Evolutionary conservation across 30 jellyfish, hydroid and myxozoan species (phyloP).

Genomic region (Aurelia sp.): DNA sequence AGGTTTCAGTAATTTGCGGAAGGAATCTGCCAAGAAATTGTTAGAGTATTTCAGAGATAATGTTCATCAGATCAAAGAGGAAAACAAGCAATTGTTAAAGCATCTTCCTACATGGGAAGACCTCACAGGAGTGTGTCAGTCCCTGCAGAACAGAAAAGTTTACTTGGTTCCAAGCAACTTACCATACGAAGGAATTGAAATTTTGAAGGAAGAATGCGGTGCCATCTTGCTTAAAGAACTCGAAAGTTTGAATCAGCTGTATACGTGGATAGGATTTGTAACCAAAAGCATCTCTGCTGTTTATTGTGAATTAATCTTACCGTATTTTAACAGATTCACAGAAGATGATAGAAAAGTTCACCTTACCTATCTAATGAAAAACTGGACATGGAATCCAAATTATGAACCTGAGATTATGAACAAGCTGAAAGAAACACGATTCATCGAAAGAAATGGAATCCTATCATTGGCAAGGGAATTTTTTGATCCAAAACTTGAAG

Average conservation of each 20-base stretch:
- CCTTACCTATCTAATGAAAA: constrained; percentile 18
- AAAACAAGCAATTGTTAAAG: background rate
- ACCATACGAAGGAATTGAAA: constrained; percentile 19
- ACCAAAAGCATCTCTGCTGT: background rate
- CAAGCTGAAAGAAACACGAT: constrained; percentile 5
- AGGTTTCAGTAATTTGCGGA: constrained; percentile 1
- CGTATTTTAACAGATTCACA: constrained; percentile 3
- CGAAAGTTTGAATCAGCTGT: background rate
- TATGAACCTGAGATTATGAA: background rate
- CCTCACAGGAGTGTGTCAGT: background rate
- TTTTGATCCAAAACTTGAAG: constrained; percentile 60
- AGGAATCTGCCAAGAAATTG: constrained; percentile 11
- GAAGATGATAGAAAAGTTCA: constrained; percentile 34
- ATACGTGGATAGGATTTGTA: constrained; percentile 1
- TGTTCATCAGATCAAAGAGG: background rate
- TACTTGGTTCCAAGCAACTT: constrained; percentile 27
- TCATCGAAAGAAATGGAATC: constrained; percentile 46
- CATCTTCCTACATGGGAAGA: constrained; percentile 38
- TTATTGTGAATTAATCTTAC: constrained; percentile 30
- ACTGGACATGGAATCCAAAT: background rate
- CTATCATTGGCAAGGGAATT: constrained; percentile 13
- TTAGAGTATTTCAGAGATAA: constrained; percentile 6
- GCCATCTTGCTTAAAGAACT: constrained; percentile 14
- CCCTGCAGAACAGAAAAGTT: background rate
- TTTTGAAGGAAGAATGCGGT: background rate